phyloP scores from a whole-genome alignment of 2,888 invertebrate species.

The Microchrysa polita region DNA sequence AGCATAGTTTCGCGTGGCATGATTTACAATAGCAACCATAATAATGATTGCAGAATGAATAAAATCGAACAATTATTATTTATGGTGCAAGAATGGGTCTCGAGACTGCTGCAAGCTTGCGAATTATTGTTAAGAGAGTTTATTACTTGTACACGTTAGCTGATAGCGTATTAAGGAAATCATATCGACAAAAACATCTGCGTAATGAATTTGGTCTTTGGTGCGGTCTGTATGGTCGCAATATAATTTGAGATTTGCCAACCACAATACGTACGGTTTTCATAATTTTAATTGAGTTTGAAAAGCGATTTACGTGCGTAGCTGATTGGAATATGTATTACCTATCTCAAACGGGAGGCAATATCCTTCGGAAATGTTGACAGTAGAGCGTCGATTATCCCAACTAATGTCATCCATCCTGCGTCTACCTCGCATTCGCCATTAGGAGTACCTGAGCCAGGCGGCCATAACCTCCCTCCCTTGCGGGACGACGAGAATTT shows the following conservation, averaged over 20 bases:
- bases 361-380: too few species aligned
- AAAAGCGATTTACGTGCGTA: neutral
- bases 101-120: neutral
- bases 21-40: constrained; percentile 38
- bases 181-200: neutral
- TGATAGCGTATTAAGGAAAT: neutral
- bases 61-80: constrained; percentile 25
- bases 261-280: constrained; percentile 7
- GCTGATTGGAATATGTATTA: neutral
- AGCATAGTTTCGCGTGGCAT: constrained; percentile 10
- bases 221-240: neutral
- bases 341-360: too few species aligned
- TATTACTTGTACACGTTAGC: constrained; percentile 20
- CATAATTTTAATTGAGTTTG: constrained; percentile 32
- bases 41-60: constrained; percentile 36
- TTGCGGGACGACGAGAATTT: too few species aligned
- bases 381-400: too few species aligned
- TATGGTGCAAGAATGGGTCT: constrained; percentile 30
- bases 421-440: too few species aligned
- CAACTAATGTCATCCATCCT: too few species aligned
- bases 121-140: neutral
- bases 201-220: neutral
- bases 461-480: too few species aligned
- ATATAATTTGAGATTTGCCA: neutral
- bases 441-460: too few species aligned